phyloP scores from a whole-genome alignment of 2,113 vertebrate species.

The Irena cyanogastra region DNA sequence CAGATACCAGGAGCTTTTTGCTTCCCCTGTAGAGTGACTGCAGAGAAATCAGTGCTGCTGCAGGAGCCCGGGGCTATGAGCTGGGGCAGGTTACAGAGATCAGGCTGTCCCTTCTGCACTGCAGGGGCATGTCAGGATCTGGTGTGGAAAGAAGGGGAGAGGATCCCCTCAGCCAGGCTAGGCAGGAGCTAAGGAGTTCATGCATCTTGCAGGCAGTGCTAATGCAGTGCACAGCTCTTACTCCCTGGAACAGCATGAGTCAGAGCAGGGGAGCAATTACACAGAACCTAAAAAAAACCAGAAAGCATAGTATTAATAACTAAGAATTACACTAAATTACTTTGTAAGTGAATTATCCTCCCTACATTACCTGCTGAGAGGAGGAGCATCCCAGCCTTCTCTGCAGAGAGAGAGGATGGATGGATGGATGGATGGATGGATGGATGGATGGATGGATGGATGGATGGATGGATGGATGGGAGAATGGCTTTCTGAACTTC shows the following conservation, averaged over 20 bases:
- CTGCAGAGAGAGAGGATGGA: not conserved
- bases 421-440: not conserved
- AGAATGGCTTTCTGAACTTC: not conserved
- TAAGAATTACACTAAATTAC: not conserved
- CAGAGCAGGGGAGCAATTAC: not conserved
- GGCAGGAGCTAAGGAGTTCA: not conserved
- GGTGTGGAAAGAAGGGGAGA: not conserved
- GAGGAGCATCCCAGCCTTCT: not conserved
- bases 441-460: not conserved
- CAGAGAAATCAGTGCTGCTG: not conserved
- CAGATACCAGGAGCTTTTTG: not conserved
- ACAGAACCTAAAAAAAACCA: not conserved
- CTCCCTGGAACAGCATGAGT: not conserved
- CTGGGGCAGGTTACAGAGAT: not conserved
- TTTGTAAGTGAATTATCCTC: not conserved
- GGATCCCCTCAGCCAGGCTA: not conserved
- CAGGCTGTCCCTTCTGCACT: not conserved
- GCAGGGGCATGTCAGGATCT: rapidly evolving
- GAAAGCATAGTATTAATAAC: not conserved
- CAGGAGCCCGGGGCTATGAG: rapidly evolving
- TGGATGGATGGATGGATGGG: not conserved
- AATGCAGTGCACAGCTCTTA: not conserved
- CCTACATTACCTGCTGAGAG: not conserved
- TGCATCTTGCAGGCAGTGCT: rapidly evolving
- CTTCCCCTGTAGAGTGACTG: not conserved